Percentiles rank a stretch among this genome's conserved stretches.
Evolutionary conservation across 2,113 vertebrate species (phyloP).

Genomic region (Xiphias gladius): DNA sequence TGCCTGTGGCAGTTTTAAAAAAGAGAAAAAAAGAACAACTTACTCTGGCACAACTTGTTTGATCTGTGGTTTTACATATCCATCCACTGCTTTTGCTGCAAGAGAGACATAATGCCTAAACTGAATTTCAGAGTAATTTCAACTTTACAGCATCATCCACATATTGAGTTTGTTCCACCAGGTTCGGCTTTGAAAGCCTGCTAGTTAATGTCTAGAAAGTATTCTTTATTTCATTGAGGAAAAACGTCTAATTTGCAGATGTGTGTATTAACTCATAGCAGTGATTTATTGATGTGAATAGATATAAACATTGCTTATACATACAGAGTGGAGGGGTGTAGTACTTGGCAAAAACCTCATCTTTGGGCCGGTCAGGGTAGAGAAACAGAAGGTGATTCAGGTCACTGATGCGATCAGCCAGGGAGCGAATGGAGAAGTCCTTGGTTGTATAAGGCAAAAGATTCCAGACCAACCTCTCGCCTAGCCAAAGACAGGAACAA

Average conservation of each 20-base stretch:
- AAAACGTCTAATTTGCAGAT: not conserved
- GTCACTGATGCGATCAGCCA: slow-evolving; percentile 96
- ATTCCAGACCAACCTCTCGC: slow-evolving; percentile 98
- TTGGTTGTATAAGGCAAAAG: slow-evolving; percentile 97
- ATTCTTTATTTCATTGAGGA: not conserved
- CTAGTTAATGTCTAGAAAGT: not conserved
- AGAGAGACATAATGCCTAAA: slow-evolving; percentile 1
- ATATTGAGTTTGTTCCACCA: not conserved
- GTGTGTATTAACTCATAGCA: not conserved
- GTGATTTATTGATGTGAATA: not conserved
- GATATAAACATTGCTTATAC: slow-evolving; percentile 47
- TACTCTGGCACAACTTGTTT: slow-evolving; percentile 99
- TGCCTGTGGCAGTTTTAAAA: not conserved
- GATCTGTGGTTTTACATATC: slow-evolving; percentile 98
- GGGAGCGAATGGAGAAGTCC: slow-evolving; percentile 97
- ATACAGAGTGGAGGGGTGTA: slow-evolving; percentile 96
- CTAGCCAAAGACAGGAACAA: slow-evolving; percentile 68
- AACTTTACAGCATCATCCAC: not conserved
- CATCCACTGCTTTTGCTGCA: slow-evolving; percentile 92
- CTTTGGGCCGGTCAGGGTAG: slow-evolving; percentile 94
- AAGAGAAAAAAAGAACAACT: slow-evolving; percentile 67
- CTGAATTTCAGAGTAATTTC: not conserved
- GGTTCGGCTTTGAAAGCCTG: not conserved
- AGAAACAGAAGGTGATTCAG: slow-evolving; percentile 94
- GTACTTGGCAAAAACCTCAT: slow-evolving; percentile 97